Conservation (phyloP, 1,140 invertebrate genomes). For the Oedothorax gibbosus region DNA sequence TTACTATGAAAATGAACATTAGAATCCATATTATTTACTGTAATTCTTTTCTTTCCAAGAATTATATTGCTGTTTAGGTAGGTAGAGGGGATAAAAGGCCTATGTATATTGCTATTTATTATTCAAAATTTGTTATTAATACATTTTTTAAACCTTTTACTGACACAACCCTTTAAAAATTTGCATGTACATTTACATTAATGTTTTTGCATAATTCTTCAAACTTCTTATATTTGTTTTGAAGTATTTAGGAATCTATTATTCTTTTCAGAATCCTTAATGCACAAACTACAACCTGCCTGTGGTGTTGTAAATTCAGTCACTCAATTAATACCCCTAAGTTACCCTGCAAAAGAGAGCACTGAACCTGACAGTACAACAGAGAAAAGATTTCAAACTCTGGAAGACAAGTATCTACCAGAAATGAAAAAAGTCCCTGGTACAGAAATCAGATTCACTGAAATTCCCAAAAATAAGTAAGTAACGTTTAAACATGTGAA, state of each 20-base stretch:
- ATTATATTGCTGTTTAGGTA: no score
- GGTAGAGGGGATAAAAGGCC: no score
- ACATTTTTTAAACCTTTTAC: not conserved
- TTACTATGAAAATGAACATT: no score
- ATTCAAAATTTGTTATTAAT: not conserved
- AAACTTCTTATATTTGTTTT: no score
- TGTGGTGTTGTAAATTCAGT: constrained; percentile 70
- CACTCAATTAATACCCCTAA: constrained; percentile 65
- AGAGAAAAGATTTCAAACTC: constrained; percentile 20
- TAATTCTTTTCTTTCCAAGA: no score
- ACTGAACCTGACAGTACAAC: constrained; percentile 27
- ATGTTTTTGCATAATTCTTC: no score
- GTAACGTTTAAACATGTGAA: not conserved
- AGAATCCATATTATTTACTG: no score
- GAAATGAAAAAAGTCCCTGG: constrained; percentile 82
- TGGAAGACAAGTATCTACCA: constrained; percentile 73
- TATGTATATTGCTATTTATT: no score
- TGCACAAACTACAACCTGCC: constrained; percentile 75
- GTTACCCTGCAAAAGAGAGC: constrained; percentile 20
- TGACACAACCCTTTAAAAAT: not conserved
- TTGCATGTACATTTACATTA: no score
- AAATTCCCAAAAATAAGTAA: constrained; percentile 79
- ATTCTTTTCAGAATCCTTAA: constrained; percentile 68
- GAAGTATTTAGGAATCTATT: not conserved
- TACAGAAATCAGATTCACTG: constrained; percentile 82